phyloP scores from a whole-genome alignment of 2,797 vertebrate species.

The Chanos chanos region DNA sequence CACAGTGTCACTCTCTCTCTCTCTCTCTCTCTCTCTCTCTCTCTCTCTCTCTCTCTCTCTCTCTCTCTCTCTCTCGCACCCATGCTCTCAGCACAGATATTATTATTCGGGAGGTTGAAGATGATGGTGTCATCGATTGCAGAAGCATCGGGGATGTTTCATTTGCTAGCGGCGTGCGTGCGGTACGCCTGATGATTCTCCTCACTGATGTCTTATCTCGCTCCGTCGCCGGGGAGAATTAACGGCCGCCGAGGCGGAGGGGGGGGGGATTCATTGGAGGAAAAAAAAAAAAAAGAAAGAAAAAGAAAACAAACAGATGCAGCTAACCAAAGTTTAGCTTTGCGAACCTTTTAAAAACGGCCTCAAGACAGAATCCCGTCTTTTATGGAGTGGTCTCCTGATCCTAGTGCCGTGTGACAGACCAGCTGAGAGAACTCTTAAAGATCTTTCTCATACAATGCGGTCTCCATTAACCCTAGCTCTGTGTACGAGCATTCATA shows the following conservation, averaged over 20 bases:
- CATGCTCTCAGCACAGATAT: conserved; percentile 31
- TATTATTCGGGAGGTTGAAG: conserved; percentile 44
- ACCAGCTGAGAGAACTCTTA: too few relatives aligned
- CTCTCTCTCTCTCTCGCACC: conserved; percentile 22
- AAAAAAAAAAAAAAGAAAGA: too few relatives aligned
- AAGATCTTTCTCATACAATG: too few relatives aligned
- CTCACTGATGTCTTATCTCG: conserved; percentile 26
- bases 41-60: background rate
- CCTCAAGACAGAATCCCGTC: too few relatives aligned
- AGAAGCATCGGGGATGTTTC: conserved; percentile 40
- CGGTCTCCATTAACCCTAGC: too few relatives aligned
- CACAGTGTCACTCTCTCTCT: background rate
- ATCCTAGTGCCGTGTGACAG: too few relatives aligned
- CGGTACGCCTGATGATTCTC: background rate
- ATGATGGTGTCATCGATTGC: conserved; percentile 48
- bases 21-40: background rate
- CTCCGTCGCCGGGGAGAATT: conserved; percentile 41
- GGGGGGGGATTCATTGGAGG: conserved; percentile 5
- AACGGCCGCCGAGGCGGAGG: conserved; percentile 19
- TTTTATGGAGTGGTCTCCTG: too few relatives aligned
- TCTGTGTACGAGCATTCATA: too few relatives aligned
- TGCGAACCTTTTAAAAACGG: too few relatives aligned
- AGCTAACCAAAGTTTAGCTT: too few relatives aligned
- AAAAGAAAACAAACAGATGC: too few relatives aligned
- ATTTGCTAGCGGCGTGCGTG: conserved; percentile 23